Percentiles rank a stretch among this genome's conserved stretches.
phyloP scores from a whole-genome alignment of 64 coral and sea anemone genomes.

The Pocillopora damicornis region DNA sequence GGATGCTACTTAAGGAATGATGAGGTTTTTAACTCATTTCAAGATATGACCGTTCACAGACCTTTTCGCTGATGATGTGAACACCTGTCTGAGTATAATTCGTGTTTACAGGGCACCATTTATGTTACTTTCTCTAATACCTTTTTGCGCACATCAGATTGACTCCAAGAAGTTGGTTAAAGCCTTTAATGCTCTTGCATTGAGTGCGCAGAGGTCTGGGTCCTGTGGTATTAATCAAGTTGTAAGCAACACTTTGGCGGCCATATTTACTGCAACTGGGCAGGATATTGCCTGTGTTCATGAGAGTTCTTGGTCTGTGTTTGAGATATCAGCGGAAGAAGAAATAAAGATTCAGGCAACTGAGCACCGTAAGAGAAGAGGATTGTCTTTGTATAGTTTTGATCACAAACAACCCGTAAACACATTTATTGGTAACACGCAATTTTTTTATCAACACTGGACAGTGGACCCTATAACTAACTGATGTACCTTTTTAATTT shows the following conservation, averaged over 20 bases:
- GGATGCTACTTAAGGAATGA: too few species aligned
- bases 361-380: neutral
- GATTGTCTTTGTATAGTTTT: neutral
- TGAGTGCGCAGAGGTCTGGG: conserved; percentile 43
- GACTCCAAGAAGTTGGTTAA: conserved; percentile 6
- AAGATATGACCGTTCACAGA: too few species aligned
- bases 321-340: conserved; percentile 13
- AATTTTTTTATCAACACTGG: too few species aligned
- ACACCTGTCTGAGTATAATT: too few species aligned
- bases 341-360: neutral
- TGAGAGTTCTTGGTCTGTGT: conserved; percentile 26
- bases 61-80: too few species aligned
- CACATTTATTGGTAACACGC: too few species aligned
- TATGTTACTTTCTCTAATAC: neutral
- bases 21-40: too few species aligned
- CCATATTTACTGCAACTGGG: conserved; percentile 36
- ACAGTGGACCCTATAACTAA: too few species aligned
- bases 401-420: too few species aligned
- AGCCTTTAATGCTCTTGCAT: neutral
- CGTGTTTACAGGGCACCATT: too few species aligned
- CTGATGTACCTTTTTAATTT: too few species aligned
- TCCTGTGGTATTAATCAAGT: conserved; percentile 31
- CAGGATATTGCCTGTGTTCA: conserved; percentile 45
- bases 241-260: conserved; percentile 13
- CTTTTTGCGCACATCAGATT: neutral